Conservation (phyloP, 2,888 invertebrate genomes). For the Eilema griseolum region DNA sequence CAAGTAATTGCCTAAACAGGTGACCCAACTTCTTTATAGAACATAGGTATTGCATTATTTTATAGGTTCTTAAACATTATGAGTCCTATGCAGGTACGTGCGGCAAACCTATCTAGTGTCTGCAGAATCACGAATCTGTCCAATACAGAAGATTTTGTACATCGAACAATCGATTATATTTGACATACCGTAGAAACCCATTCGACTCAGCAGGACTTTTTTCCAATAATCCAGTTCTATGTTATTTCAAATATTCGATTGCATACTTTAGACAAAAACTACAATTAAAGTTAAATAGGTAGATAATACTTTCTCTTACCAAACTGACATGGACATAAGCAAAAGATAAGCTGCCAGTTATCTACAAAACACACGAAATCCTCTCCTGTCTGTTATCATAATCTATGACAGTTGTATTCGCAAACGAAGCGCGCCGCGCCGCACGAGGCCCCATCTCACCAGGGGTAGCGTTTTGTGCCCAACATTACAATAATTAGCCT, state of each 20-base stretch:
- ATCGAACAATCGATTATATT: too few species aligned
- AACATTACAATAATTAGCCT: conserved; percentile 72
- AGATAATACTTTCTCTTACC: too few species aligned
- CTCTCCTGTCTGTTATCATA: conserved; percentile 19
- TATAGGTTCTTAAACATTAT: too few species aligned
- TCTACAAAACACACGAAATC: neutral
- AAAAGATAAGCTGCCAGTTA: neutral
- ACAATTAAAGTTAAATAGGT: too few species aligned
- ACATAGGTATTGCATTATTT: too few species aligned
- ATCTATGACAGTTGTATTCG: conserved; percentile 39
- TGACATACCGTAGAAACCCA: neutral
- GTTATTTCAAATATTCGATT: neutral
- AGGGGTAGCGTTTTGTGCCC: conserved; percentile 72
- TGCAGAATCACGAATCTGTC: too few species aligned
- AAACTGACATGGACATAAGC: too few species aligned
- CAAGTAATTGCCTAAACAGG: neutral
- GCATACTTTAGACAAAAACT: neutral
- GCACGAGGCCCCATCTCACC: conserved; percentile 53
- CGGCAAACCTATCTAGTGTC: too few species aligned
- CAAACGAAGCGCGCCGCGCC: conserved; percentile 71
- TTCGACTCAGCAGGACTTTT: neutral
- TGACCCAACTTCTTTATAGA: neutral
- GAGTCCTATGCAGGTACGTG: too few species aligned
- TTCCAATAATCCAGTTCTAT: neutral
- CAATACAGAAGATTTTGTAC: too few species aligned